Evolutionary conservation across 2,888 invertebrate species (phyloP), one percentile per base, ranked within the genome.

Genomic region (Cantharis rufa): DNA sequence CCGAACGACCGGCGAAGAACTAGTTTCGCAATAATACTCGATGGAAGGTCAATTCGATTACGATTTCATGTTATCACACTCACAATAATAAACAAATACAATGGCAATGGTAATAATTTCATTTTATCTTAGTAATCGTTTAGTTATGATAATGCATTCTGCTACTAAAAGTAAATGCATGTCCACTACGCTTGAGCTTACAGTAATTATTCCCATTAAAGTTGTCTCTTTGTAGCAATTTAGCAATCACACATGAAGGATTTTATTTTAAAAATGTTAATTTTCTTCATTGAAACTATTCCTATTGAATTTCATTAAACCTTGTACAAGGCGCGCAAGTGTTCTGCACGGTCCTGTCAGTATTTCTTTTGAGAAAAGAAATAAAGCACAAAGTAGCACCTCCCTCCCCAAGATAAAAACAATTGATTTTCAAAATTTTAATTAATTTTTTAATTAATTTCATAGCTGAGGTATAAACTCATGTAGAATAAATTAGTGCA

Each of bases 161-260:
- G 69, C 68, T 69, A 28, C 73, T 73, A 73, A 73, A 69, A 73
- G 73, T 69, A 73, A 73, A 73, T 68, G 27, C 69, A 62, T 73
- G 73, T 69, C 69, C 1, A 48, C 48, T 73, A 68, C 66, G 64
- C 27, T 28, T 32, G 27, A 68, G 68, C 61, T 61, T 21, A 61
- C 64, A 32, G 24, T 66, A 66, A 21, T 66, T 66, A 66, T 66
- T 66, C 64, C 18, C 64, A 66, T 21, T 66, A 24, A 66, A 18
- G 2, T 66, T 66, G 24, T 66, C 64, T 66, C 64, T 21, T 13
- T 66, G 21, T 11, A 24, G 64, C 64, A 66, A 21, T 66, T 66
- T 66, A n/a, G 21, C 64, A 66, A 66, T 66, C 24, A 66, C 64
- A n/a, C 32, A 21, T 24, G 66, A 72, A 72, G 66, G 48, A 66